Evolutionary conservation across 1,140 invertebrate genomes (phyloP).

Genomic region (Ceratoteleas bidentatus): DNA sequence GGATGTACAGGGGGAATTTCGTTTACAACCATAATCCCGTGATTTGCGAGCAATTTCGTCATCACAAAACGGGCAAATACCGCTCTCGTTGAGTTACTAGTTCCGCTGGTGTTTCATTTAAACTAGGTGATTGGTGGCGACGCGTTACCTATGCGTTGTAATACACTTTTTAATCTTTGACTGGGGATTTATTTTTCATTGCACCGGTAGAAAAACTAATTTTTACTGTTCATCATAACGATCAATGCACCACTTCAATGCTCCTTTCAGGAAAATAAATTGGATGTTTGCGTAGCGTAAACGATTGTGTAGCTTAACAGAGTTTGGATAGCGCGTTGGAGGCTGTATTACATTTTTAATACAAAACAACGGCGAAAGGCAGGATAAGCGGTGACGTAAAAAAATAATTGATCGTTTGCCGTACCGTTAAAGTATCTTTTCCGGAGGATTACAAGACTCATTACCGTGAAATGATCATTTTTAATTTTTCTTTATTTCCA

Average conservation of each 20-base stretch:
- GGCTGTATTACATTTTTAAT: slow-evolving; percentile 56
- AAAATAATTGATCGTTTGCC: slow-evolving; percentile 39
- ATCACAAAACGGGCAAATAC: neutral
- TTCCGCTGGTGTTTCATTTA: slow-evolving; percentile 7
- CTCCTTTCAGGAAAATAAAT: slow-evolving; percentile 63
- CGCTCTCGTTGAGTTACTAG: too few species aligned
- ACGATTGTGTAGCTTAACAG: slow-evolving; percentile 57
- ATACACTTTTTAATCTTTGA: slow-evolving; percentile 53
- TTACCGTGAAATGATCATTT: slow-evolving; percentile 8
- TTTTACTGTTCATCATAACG: slow-evolving; percentile 61
- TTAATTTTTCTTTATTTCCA: too few species aligned
- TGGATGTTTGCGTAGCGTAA: slow-evolving; percentile 63
- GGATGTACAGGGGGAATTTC: neutral
- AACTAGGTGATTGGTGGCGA: slow-evolving; percentile 20
- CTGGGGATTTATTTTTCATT: slow-evolving; percentile 47
- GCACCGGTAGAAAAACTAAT: slow-evolving; percentile 50
- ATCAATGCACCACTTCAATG: slow-evolving; percentile 51
- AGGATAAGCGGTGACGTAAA: slow-evolving; percentile 7
- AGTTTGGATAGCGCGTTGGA: slow-evolving; percentile 45
- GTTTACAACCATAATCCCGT: neutral
- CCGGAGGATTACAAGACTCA: neutral
- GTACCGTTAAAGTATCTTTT: slow-evolving; percentile 17
- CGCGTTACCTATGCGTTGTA: slow-evolving; percentile 43
- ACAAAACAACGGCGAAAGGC: slow-evolving; percentile 13
- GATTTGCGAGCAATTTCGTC: neutral